Evolutionary conservation across 1,140 invertebrate genomes (phyloP), one percentile per base, ranked within the genome.

Genomic region (Penaeus indicus): DNA sequence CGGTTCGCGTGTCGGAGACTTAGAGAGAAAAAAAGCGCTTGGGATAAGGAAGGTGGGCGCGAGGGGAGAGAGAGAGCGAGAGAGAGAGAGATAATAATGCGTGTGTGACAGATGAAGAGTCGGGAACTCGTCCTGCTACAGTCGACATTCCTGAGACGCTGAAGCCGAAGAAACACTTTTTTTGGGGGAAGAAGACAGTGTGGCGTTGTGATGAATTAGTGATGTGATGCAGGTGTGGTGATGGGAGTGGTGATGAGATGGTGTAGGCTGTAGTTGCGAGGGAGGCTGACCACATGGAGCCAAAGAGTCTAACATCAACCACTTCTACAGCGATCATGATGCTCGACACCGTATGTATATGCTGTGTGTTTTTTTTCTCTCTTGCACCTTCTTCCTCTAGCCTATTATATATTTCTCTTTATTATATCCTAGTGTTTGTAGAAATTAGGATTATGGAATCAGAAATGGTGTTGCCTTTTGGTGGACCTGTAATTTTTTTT

Each of bases 101-200:
- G 75, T 79, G 72, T 86, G 47, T 64, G 84, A 79, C 75, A 86
- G 72, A 77, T 85, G 84, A 86, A 79, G 69, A 75, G 75, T 42
- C 11, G 54, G 54, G 54, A 54, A 42, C 84, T 64, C 77, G 64
- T 86, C 84, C 61, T 21, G 61, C 22, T 86, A 79, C 60, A 32
- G 72, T 86, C 75, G 84, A 75, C 84, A 86, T 86, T 86, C 84
- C 84, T 27, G 77, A 81, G 85, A 87, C 19, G 85, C 60, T 86
- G 84, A 38, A n/a, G 72, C 75, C 42, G 72, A 61, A 63, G 18
- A 77, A 63, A 32, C 72, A 38, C 25, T 85, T 75, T 60, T 18
- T 38, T 67, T 54, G 5, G 4, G 18, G 19, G 21, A 62, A 77
- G 75, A 38, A 54, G 54, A 54, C 54, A 54, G 84, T 62, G 80